phyloP scores from a whole-genome alignment of 2,113 vertebrate species.

The Nesoenas mayeri region DNA sequence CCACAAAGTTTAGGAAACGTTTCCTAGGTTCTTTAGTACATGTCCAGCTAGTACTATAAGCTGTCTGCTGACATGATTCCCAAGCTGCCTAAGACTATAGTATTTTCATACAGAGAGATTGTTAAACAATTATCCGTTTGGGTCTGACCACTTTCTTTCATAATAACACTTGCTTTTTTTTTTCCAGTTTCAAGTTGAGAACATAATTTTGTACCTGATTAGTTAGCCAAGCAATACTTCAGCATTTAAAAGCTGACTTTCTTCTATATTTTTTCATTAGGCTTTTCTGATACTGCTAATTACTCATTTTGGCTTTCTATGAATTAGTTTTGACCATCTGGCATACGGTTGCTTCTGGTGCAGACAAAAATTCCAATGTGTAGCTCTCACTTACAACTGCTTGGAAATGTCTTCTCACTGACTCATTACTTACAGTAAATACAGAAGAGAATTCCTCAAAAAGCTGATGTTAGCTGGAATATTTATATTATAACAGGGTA shows the following conservation, averaged over 20 bases:
- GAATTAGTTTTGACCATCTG: neutral
- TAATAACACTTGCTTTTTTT: neutral
- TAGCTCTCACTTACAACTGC: neutral
- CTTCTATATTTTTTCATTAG: neutral
- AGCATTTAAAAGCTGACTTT: neutral
- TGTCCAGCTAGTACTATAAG: neutral
- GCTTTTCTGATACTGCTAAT: neutral
- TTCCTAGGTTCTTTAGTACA: neutral
- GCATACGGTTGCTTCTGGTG: neutral
- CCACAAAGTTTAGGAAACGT: neutral
- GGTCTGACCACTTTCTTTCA: neutral
- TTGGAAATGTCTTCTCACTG: neutral
- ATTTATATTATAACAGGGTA: neutral
- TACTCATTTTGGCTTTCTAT: neutral
- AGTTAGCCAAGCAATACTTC: neutral
- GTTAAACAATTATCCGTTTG: neutral
- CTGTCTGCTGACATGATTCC: neutral
- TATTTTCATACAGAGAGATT: neutral
- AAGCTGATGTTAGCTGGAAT: neutral
- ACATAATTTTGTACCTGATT: neutral
- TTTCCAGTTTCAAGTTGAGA: neutral
- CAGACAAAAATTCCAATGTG: neutral
- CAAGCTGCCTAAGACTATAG: neutral
- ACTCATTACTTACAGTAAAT: neutral
- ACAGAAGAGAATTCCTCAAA: neutral